Percentiles rank a stretch among this genome's conserved stretches.
phyloP scores from a whole-genome alignment of 2,797 vertebrate genomes.

The Halcyon leucocephala region DNA sequence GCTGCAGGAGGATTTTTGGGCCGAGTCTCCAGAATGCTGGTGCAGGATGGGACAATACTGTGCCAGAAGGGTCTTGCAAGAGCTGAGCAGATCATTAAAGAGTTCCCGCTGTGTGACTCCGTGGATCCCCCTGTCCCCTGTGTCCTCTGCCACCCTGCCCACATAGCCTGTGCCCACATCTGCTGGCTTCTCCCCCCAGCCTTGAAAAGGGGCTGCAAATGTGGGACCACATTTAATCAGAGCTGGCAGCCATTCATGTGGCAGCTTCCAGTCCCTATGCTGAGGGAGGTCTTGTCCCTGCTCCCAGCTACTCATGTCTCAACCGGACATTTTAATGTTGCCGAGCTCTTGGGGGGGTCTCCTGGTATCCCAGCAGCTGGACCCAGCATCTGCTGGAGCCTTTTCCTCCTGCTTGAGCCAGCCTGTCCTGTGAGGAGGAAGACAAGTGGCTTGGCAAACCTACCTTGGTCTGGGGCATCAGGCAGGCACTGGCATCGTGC shows the following conservation, averaged over 20 bases:
- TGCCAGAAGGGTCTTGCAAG: background rate
- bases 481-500: background rate
- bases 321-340: background rate
- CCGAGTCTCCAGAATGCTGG: background rate
- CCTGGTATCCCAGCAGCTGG: background rate
- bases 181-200: background rate
- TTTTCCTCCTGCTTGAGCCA: background rate
- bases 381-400: background rate
- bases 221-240: fast-evolving
- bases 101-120: background rate
- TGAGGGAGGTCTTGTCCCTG: background rate
- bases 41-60: background rate
- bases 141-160: background rate
- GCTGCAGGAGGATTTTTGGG: background rate
- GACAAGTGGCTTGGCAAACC: background rate
- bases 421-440: background rate
- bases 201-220: background rate
- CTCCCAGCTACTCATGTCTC: background rate
- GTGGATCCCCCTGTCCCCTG: background rate
- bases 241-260: background rate
- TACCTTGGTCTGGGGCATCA: background rate
- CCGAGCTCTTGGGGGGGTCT: background rate
- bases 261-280: background rate
- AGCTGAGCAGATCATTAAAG: constrained; percentile 34
- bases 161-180: background rate